Evolutionary conservation across 1,140 invertebrate species (phyloP), one percentile per base, ranked within the genome.

Genomic region (Goniozus legneri): DNA sequence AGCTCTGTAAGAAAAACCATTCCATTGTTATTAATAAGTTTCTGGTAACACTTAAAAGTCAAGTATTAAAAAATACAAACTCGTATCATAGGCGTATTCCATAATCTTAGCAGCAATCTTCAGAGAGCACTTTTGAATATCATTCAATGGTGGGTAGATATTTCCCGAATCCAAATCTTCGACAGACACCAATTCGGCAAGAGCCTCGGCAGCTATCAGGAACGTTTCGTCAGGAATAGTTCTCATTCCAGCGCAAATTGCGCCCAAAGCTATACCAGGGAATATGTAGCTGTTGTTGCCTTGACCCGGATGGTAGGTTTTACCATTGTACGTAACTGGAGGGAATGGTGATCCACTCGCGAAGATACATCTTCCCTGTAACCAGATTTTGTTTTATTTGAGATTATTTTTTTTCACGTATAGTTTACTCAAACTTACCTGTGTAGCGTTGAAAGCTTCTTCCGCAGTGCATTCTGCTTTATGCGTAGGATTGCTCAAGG

Each of bases 401-500:
- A n/a, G n/a, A n/a, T n/a, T n/a, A n/a, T n/a, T n/a, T n/a, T n/a
- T n/a, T n/a, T n/a, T n/a, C n/a, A n/a, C n/a, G n/a, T n/a, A n/a
- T n/a, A n/a, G n/a, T n/a, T n/a, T n/a, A 19, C 4, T 13, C 2
- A 22, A 45, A 62, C 68, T 75, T 72, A 89, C 89, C 62, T 93
- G 80, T 1, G 93, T 95, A 59, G 86, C 70, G 30, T 71, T 82
- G 66, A 96, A 97, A 2, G 93, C 94, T 64, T 93, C 81, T 71
- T 95, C 91, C 14, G 95, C 95, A n/a, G 95, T 98, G 66, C 95
- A 97, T 75, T 98, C 95, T 3, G 95, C 93, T 77, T 96, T 95
- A 67, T 82, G 86, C 8, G 95, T 98, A 32, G 95, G 95, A 78
- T 98, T 98, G 61, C 93, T 97, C 2, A 98, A 77, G 12, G 95